Percentiles rank a stretch among this genome's conserved stretches.
Evolutionary conservation across 2,888 invertebrate genomes (phyloP).

Genomic region (Meghimatium bilineatum): DNA sequence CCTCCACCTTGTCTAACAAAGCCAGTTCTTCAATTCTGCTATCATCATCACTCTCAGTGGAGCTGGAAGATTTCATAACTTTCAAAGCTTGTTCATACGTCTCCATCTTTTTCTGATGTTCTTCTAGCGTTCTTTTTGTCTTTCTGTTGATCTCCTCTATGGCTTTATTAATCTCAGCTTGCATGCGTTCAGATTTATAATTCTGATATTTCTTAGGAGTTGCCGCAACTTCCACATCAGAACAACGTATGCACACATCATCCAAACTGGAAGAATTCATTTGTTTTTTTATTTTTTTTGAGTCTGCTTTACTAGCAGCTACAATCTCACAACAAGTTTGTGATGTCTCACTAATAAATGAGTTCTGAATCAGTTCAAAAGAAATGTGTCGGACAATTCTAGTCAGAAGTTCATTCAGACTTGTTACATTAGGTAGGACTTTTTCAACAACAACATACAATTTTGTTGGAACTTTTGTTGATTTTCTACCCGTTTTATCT

Average conservation of each 20-base stretch:
- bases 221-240: not conserved
- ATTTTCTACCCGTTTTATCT: too few species aligned
- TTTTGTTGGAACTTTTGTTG: too few species aligned
- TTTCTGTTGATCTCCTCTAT: conserved; percentile 3
- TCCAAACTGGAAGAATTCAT: not conserved
- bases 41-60: conserved; percentile 28
- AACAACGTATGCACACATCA: not conserved
- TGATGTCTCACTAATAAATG: not conserved
- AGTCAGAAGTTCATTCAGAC: not conserved
- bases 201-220: not conserved
- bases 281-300: not conserved
- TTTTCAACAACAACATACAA: conserved; percentile 21
- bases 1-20: conserved; percentile 57
- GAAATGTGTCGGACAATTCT: not conserved
- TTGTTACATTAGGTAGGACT: not conserved
- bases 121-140: not conserved
- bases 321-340: not conserved
- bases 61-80: not conserved
- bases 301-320: conserved; percentile 6
- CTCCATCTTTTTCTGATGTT: conserved; percentile 7
- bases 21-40: conserved; percentile 50
- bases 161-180: conserved; percentile 3
- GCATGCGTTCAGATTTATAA: conserved; percentile 12
- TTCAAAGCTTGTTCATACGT: conserved; percentile 4
- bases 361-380: not conserved